Conservation (phyloP, 2,888 invertebrate genomes). For the Euzetes globulus region DNA sequence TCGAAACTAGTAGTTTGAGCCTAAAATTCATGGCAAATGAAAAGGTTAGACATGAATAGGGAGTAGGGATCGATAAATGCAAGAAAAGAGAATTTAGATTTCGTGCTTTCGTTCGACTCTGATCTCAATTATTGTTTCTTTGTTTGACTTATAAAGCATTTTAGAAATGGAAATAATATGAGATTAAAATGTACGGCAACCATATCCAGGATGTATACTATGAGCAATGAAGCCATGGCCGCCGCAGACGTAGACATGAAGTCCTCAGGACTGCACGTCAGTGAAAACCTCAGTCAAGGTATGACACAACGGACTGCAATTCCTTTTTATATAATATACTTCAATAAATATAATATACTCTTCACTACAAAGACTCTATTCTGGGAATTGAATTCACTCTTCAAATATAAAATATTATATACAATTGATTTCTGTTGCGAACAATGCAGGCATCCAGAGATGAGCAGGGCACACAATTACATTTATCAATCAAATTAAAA, state of each 20-base stretch:
- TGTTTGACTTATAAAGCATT: constrained; percentile 23
- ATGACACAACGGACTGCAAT: constrained; percentile 23
- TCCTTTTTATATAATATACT: not conserved
- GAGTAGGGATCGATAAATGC: not conserved
- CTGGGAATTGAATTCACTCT: constrained; percentile 19
- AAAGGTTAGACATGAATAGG: constrained; percentile 31
- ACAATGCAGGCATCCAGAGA: not conserved
- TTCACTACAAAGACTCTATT: not conserved
- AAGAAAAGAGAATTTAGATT: constrained; percentile 7
- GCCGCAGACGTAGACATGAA: constrained; percentile 37
- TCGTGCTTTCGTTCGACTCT: not conserved
- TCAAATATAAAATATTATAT: constrained; percentile 23
- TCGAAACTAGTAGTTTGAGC: constrained; percentile 40
- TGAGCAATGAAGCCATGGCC: constrained; percentile 42
- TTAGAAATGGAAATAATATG: constrained; percentile 22
- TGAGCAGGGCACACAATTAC: too few relatives aligned
- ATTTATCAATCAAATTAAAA: too few relatives aligned
- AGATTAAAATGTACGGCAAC: constrained; percentile 39
- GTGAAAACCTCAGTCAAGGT: constrained; percentile 42
- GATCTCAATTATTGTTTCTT: not conserved
- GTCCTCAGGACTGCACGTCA: constrained; percentile 40
- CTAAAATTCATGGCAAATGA: constrained; percentile 38
- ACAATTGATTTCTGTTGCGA: constrained; percentile 5
- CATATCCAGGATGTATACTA: constrained; percentile 41
- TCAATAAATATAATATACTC: constrained; percentile 2